Conservation (phyloP, 1,140 invertebrate species). For the Neelides sp. region DNA sequence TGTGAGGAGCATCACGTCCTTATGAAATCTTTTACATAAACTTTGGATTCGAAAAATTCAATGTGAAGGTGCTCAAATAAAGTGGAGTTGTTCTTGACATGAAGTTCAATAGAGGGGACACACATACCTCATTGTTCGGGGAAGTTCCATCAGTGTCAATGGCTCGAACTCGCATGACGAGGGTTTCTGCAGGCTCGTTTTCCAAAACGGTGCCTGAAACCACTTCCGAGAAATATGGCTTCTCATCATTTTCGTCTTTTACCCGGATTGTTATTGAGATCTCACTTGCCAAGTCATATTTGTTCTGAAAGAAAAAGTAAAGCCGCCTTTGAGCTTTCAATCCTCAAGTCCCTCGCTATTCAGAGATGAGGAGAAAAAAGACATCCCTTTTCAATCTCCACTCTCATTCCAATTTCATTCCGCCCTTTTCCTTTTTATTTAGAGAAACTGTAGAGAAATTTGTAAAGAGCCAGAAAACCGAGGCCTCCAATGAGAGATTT, state of each 20-base stretch:
- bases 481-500: no score
- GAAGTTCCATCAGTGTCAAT: constrained; percentile 72
- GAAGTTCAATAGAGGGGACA: constrained; percentile 6
- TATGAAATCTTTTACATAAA: background rate
- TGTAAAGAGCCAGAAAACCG: no score
- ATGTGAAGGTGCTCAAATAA: background rate
- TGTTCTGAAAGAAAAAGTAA: constrained; percentile 47
- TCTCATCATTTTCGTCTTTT: constrained; percentile 75
- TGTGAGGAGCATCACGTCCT: constrained; percentile 19
- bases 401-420: no score
- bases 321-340: constrained; percentile 1
- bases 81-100: constrained; percentile 1
- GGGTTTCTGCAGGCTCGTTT: constrained; percentile 63
- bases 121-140: constrained; percentile 55
- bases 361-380: no score
- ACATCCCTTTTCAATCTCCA: no score
- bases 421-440: no score
- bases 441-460: no score
- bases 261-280: constrained; percentile 61
- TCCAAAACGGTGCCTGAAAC: constrained; percentile 64
- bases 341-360: background rate
- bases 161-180: constrained; percentile 72
- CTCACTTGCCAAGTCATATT: constrained; percentile 61
- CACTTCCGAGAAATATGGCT: constrained; percentile 62
- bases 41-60: background rate